phyloP scores from a whole-genome alignment of 1,140 invertebrate species.

The Berghia stephanieae region DNA sequence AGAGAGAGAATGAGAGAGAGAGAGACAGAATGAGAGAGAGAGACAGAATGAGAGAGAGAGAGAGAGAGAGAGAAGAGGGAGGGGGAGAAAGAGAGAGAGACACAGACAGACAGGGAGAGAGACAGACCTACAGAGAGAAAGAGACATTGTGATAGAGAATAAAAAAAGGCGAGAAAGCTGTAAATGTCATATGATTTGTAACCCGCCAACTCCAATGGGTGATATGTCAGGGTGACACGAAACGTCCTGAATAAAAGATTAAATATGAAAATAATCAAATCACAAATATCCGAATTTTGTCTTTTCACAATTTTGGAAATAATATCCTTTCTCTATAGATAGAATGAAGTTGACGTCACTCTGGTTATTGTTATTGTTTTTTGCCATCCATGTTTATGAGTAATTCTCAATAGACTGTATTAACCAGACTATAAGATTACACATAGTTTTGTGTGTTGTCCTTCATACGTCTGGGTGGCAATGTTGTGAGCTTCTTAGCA shows the following conservation, averaged over 20 bases:
- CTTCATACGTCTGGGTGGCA: too few species aligned
- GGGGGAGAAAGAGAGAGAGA: background rate
- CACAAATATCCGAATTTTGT: background rate
- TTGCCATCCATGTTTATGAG: too few species aligned
- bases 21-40: background rate
- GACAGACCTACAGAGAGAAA: background rate
- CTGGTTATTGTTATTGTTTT: too few species aligned
- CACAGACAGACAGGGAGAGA: background rate
- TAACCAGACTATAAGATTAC: too few species aligned
- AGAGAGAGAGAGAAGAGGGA: background rate
- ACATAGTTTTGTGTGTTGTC: too few species aligned
- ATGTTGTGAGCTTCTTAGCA: too few species aligned
- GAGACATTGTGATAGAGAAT: background rate
- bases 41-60: background rate
- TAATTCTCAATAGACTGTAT: too few species aligned
- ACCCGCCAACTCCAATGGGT: too few species aligned
- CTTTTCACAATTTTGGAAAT: background rate
- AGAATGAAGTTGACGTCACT: too few species aligned
- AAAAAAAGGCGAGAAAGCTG: background rate
- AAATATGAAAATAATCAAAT: background rate
- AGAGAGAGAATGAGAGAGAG: slow-evolving; percentile 17
- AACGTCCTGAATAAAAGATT: background rate
- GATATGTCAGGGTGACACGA: background rate
- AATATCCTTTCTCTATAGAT: background rate
- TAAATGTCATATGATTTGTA: too few species aligned